phyloP scores from a whole-genome alignment of 1,140 invertebrate species.

The Drosophila pseudoananassae region DNA sequence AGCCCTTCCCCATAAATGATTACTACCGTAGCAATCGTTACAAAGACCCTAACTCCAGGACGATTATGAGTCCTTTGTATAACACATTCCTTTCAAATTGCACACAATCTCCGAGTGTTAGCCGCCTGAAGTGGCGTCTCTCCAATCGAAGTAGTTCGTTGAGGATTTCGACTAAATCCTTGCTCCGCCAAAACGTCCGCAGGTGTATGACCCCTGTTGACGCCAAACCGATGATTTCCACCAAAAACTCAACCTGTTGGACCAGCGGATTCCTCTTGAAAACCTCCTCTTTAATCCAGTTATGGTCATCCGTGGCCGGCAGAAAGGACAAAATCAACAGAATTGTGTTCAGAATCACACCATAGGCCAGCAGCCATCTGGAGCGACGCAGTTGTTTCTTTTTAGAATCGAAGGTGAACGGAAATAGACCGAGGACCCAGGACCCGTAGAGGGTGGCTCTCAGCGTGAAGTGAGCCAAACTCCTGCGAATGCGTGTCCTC shows the following conservation, averaged over 20 bases:
- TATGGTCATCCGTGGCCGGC: conserved; percentile 13
- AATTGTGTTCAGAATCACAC: conserved; percentile 30
- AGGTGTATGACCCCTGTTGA: background rate
- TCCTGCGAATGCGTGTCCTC: conserved; percentile 23
- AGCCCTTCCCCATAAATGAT: too few relatives aligned
- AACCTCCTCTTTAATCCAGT: conserved; percentile 2
- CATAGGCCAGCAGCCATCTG: conserved; percentile 53
- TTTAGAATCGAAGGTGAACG: conserved; percentile 38
- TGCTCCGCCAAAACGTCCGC: background rate
- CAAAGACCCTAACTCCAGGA: conserved; percentile 11
- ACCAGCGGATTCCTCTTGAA: conserved; percentile 38
- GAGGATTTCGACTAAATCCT: background rate
- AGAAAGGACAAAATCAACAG: background rate
- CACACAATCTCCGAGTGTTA: background rate
- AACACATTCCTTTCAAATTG: conserved; percentile 13
- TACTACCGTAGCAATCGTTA: too few relatives aligned
- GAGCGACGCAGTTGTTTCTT: conserved; percentile 38
- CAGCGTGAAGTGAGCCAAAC: conserved; percentile 33
- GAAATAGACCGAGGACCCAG: conserved; percentile 52
- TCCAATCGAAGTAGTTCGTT: conserved; percentile 23
- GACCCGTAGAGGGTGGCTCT: conserved; percentile 42
- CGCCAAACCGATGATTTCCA: conserved; percentile 13
- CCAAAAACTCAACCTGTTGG: conserved; percentile 18
- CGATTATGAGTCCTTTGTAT: conserved; percentile 4
- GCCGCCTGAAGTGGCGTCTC: background rate